These are phyloP conservation scores for Serinus canaria DNA, from an alignment of 2,113 vertebrate species.

Conservation along the genomic window DNA sequence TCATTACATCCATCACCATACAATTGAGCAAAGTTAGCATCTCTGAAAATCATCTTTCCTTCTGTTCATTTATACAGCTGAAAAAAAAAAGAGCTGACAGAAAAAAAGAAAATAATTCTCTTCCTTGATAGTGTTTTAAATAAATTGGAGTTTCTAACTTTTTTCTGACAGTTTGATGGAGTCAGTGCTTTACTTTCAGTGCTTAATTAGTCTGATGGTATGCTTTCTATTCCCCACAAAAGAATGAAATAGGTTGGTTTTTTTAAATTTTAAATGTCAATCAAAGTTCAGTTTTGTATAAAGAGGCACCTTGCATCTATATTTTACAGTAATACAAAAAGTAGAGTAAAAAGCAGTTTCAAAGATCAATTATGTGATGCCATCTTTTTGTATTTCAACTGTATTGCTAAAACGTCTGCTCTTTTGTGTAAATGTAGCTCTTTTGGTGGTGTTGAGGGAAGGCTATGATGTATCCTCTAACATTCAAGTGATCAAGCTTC, in stretches of 20 bases:
- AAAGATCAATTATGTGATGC: neutral
- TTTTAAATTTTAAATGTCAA: neutral
- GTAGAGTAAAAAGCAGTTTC: neutral
- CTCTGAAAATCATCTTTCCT: neutral
- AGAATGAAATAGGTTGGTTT: neutral
- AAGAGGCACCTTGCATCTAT: neutral
- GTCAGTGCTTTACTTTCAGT: neutral
- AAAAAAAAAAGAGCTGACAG: neutral
- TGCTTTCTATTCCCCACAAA: neutral
- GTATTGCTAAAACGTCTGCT: neutral
- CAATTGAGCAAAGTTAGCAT: neutral
- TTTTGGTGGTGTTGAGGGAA: neutral
- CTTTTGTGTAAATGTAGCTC: neutral
- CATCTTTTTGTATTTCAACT: neutral
- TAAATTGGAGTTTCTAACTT: neutral
- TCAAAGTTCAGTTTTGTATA: neutral
- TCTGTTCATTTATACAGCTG: neutral
- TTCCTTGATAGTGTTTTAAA: neutral
- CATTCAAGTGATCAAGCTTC: neutral
- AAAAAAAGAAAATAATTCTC: neutral
- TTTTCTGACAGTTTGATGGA: conserved; percentile 4
- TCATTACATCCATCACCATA: neutral
- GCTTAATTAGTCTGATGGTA: conserved; percentile 19
- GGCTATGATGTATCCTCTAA: neutral
- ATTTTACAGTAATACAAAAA: neutral